These are phyloP conservation scores for Australoheros facetus DNA, from an alignment of 2,797 vertebrate genomes.

Conservation along the genomic window DNA sequence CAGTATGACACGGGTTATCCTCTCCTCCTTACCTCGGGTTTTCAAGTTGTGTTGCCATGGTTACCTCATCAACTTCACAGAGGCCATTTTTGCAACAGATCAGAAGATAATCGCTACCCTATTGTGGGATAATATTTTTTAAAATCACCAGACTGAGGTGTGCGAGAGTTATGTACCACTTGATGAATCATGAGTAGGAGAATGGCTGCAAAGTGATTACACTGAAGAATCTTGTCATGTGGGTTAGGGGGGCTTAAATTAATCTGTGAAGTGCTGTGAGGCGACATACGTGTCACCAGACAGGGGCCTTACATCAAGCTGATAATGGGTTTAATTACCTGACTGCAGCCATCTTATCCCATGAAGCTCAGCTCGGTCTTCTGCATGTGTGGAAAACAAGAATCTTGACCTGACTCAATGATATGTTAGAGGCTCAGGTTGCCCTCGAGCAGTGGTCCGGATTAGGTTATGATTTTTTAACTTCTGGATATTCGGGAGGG, in stretches of 20 bases:
- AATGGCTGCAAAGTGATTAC: slow-evolving; percentile 67
- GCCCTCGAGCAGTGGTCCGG: slow-evolving; percentile 45
- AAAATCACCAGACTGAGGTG: slow-evolving; percentile 33
- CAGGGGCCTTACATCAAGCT: slow-evolving; percentile 67
- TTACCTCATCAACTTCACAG: slow-evolving; percentile 59
- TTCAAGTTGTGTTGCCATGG: slow-evolving; percentile 70
- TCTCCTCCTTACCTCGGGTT: slow-evolving; percentile 33
- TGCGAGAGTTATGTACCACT: slow-evolving; percentile 27
- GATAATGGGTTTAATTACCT: slow-evolving; percentile 77
- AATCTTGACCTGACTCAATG: slow-evolving; percentile 49
- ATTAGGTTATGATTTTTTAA: slow-evolving; percentile 67
- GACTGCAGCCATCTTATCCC: slow-evolving; percentile 62
- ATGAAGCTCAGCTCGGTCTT: slow-evolving; percentile 43
- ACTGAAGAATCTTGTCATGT: slow-evolving; percentile 63
- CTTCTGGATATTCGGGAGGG: slow-evolving; percentile 63
- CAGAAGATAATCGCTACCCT: slow-evolving; percentile 58
- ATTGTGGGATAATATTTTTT: slow-evolving; percentile 54
- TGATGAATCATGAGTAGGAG: slow-evolving; percentile 46
- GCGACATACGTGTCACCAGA: slow-evolving; percentile 73
- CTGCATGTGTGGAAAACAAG: slow-evolving; percentile 38
- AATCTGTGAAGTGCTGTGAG: slow-evolving; percentile 71
- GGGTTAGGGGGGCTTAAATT: slow-evolving; percentile 63
- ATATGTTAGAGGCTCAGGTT: slow-evolving; percentile 44
- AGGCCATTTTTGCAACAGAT: slow-evolving; percentile 50
- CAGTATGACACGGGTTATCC: slow-evolving; percentile 50